Base-by-base conservation (phyloP, 2,797 vertebrate genomes). In the Fistularia commersonii region DNA sequence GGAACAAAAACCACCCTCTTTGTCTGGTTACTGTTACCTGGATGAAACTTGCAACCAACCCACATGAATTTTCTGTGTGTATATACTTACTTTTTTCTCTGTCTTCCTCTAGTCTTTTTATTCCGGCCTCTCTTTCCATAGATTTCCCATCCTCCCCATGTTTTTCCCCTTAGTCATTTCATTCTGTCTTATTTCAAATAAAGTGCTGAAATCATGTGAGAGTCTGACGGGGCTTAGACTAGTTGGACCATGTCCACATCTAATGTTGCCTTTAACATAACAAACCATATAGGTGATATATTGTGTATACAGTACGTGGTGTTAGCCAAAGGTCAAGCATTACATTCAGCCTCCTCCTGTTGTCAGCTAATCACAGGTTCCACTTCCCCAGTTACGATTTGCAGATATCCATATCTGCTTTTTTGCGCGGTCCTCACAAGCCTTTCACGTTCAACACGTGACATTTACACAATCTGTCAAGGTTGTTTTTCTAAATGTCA, bases 1-100 rank as follows among this genome's bases (percentile, higher is more conserved):
- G 32, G 45, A 61, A 37, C 12, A 32, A 41, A 66, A 69, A 61
- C 54, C 49, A 41, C 61, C 74, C 61, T 66, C 57, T 61, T 46
- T 8, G 72, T 80, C 85, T 89, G 88, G 72, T 67, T 73, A 70
- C 48, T 83, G 72, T 89, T 77, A 81, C 84, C 72, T 79, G 75
- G 44, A 56, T 34, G 59, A 62, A 59, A 64, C 44, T 58, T 44
- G 31, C 72, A n/a, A n/a, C n/a, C n/a, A n/a, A n/a, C n/a, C 59
- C 46, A 15, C 46, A 5, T n/a, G 38, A 48, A 54, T 64, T 73
- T 54, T 74, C 54, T 61, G 47, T 64, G n/a, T n/a, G n/a, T n/a
- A n/a, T n/a, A n/a, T n/a, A n/a, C n/a, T n/a, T n/a, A n/a, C n/a
- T n/a, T n/a, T n/a, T n/a, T 38, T 60, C 31, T 55, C 33, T 7